Evolutionary conservation across 2,888 invertebrate species (phyloP), one percentile per base, ranked within the genome.

Genomic region (Odontothrips loti): DNA sequence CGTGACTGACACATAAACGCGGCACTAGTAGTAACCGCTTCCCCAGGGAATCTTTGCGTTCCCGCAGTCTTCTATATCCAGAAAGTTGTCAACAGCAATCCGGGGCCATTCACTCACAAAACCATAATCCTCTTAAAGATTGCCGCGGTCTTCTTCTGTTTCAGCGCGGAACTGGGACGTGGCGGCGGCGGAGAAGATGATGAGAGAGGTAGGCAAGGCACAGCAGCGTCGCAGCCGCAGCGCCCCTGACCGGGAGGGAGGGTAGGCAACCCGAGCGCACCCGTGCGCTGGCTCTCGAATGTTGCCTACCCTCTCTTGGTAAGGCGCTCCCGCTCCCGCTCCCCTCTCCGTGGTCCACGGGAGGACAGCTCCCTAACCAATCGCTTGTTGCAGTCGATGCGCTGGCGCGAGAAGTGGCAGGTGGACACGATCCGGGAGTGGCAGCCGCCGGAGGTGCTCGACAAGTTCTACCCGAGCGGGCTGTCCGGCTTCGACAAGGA

Each of bases 131-230:
- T 43, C 34, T n/a, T 43, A 43, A 43, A 43, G 34, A 6, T 43
- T 6, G 3, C 34, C 34, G 34, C 34, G 34, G 34, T 6, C 6
- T 6, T 43, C 34, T 43, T 43, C 3, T 43, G 85, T 91, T 91
- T 82, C 89, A 96, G 97, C 97, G 3, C 90, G 97, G 86, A 94
- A 93, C 87, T 97, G 95, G 92, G 93, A 96, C 86, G 86, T 93
- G 0, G 92, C 91, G 80, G 95, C 94, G n/a, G 95, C 97, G 0
- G 97, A 97, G 87, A 94, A 95, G 88, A 97, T 97, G 97, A 88
- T 97, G 2, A 89, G 95, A 89, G 93, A 94, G 86, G 96, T 96
- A 89, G 92, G 93, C 90, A 84, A 29, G 20, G 84, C 17, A 15
- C 17, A 15, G 68, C 68, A 9, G 23, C 51, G 51, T 34, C 34